Evolutionary conservation across 2,797 vertebrate genomes (phyloP).

Genomic region (Neopelma chrysocephalum): DNA sequence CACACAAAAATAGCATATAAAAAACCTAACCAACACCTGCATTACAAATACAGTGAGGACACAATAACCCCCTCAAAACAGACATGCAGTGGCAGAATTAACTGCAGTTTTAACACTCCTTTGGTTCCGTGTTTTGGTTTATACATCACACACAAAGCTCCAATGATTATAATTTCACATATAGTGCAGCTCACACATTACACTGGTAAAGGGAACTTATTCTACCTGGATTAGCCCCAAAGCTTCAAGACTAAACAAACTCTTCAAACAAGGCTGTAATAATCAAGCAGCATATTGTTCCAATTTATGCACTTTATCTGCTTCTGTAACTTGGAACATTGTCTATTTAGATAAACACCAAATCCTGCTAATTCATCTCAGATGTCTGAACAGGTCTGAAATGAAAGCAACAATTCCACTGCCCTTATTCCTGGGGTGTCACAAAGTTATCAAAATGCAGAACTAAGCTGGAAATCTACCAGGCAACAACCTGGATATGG

Average conservation of each 20-base stretch:
- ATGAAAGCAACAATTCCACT: background rate
- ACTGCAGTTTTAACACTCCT: background rate
- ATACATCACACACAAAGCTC: background rate
- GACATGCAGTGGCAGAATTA: background rate
- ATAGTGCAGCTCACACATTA: background rate
- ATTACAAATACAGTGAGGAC: background rate
- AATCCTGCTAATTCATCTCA: background rate
- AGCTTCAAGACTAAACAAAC: background rate
- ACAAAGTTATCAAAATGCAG: background rate
- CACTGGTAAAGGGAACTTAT: background rate
- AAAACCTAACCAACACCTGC: background rate
- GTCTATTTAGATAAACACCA: background rate
- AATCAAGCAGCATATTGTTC: background rate
- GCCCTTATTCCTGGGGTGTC: background rate
- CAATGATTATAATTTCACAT: background rate
- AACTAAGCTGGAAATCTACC: background rate
- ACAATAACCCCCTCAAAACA: fast-evolving
- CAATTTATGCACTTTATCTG: background rate
- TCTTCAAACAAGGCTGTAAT: background rate
- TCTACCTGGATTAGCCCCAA: background rate
- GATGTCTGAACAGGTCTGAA: background rate
- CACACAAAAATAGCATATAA: background rate
- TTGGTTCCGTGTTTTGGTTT: background rate
- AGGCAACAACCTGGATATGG: background rate
- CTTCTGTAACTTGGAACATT: background rate